Conservation (phyloP, 2,113 vertebrate species). For the Clarias magur region DNA sequence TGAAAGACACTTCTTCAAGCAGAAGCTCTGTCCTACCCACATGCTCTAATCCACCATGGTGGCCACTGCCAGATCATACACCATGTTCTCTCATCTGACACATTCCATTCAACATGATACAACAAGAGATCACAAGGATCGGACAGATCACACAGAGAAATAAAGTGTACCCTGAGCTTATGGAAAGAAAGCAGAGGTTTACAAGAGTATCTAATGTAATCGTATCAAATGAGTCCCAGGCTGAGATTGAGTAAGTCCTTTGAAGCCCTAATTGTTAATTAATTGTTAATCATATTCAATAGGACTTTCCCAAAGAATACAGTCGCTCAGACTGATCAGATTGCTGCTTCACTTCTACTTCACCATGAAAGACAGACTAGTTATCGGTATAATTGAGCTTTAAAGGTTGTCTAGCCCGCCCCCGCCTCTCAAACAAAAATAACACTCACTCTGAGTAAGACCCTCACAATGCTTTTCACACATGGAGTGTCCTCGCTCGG, state of each 20-base stretch:
- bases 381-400: conserved; percentile 43
- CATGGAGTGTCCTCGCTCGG: conserved; percentile 39
- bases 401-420: conserved; percentile 31
- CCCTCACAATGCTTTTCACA: conserved; percentile 44
- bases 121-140: conserved; percentile 33
- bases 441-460: conserved; percentile 41
- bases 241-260: conserved; percentile 11
- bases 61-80: conserved; percentile 10
- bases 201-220: conserved; percentile 13
- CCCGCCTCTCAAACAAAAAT: conserved; percentile 26
- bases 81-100: conserved; percentile 29
- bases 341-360: conserved; percentile 30
- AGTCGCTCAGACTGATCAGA: conserved; percentile 11
- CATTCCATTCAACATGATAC: conserved; percentile 20
- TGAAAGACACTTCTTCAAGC: conserved; percentile 32
- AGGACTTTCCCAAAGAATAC: conserved; percentile 1
- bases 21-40: conserved; percentile 31
- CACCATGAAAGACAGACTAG: conserved; percentile 19
- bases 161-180: conserved; percentile 3
- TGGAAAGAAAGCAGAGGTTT: conserved; percentile 21
- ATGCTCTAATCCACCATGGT: conserved; percentile 23
- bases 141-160: conserved; percentile 31
- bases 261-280: conserved; percentile 19
- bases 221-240: conserved; percentile 29
- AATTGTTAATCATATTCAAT: conserved; percentile 28